These are phyloP conservation scores for Nothobranchius kuhntae DNA, from an alignment of 2,113 vertebrate species.

Conservation along the genomic window DNA sequence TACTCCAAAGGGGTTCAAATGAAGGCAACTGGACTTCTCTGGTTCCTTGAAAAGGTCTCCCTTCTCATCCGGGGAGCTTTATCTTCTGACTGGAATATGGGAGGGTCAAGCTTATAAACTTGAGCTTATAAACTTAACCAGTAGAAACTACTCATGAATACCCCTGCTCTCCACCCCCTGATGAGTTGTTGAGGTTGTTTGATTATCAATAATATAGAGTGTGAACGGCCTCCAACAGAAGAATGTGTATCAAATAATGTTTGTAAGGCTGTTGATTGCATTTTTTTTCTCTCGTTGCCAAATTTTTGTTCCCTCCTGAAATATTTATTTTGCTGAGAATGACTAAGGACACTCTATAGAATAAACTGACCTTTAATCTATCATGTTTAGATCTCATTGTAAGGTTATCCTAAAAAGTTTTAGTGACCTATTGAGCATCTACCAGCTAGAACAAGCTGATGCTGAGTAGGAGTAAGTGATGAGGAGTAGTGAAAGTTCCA, in stretches of 20 bases:
- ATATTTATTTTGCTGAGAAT: not conserved
- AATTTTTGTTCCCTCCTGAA: not conserved
- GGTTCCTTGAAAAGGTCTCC: no score
- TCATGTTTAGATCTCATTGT: constrained; percentile 15
- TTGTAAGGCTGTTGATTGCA: not conserved
- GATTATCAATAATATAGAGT: not conserved
- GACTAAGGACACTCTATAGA: constrained; percentile 12
- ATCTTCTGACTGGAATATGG: no score
- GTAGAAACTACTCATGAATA: no score
- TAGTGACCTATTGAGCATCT: constrained; percentile 36
- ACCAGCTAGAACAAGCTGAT: constrained; percentile 3
- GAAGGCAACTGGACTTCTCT: no score
- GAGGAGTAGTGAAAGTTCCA: constrained; percentile 13
- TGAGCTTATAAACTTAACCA: no score
- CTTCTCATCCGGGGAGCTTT: no score
- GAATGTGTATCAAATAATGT: no score
- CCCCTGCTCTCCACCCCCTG: no score
- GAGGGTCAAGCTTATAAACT: no score
- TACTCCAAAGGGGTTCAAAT: no score
- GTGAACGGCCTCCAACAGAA: not conserved
- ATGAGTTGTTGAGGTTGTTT: no score
- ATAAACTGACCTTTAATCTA: constrained; percentile 42
- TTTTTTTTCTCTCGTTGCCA: not conserved
- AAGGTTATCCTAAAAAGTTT: constrained; percentile 31
- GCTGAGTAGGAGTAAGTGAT: constrained; percentile 27